Evolutionary conservation across 2,113 vertebrate genomes (phyloP), one percentile per base, ranked within the genome.

Genomic region (Ceratotherium simum): DNA sequence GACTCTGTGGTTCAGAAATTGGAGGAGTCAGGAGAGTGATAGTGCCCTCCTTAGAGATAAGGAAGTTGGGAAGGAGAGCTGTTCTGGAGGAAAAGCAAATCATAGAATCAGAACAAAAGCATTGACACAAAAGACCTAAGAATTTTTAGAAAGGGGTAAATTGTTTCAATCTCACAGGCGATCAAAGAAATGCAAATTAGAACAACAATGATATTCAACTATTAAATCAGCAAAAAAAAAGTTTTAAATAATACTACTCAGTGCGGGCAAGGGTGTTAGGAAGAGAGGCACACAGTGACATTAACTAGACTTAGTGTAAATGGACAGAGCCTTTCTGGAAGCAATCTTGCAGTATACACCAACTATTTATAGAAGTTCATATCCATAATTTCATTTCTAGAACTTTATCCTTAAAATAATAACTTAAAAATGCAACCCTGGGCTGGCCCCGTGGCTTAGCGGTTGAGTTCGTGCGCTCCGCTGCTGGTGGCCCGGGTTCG

Each of bases 181-280:
- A 75, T 84, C 31, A 91, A 72, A 96, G 86, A 97, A 83, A 96
- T 93, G 70, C 82, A 81, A 97, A 96, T 95, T 60, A 90, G 90
- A 95, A 69, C 27, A 94, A 78, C 36, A 29, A 60, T 60, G 36
- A 51, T 48, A 36, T 97, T 86, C 79, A 90, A 39, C 89, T 84
- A 60, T 79, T 20, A 69, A 93, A 90, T 97, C 70, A 82, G 25
- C 23, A 14, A 48, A 23, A 42, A 42, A 54, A 46, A 73, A 51
- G 39, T 72, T 85, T 86, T 64, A 70, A 76, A 46, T 94, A 89
- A 46, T 60, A 42, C 13, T n/a, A 67, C n/a, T 76, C 39, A 75
- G 54, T 78, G 39, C 48, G 58, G 76, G 60, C 51, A 81, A 62
- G 36, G 36, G 27, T 69, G 17, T 48, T 27, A 20, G n/a, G 36